Evolutionary conservation across 1,140 invertebrate species (phyloP), one percentile per base, ranked within the genome.

Genomic region (Polypedilum vanderplanki): DNA sequence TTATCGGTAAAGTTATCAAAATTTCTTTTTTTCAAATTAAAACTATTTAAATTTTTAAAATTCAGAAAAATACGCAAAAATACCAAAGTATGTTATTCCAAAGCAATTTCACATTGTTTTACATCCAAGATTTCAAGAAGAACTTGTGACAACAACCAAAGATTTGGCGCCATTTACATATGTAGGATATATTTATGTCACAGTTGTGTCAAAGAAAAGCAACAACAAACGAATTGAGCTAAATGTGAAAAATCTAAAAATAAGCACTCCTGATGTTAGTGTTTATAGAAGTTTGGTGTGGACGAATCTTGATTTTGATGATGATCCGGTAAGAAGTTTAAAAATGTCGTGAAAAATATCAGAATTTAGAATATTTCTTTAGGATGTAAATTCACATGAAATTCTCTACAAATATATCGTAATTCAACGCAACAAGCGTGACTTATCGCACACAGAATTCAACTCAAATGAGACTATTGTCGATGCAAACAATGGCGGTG

Each of bases 371-470:
- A 46, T 46, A 10, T 3, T 46, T 46, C 15, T 57, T n/a, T 15
- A 57, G 46, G 65, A 70, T 70, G 17, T 18, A 5, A 70, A 70
- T 20, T 70, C 65, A 20, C 65, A 22, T 22, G 65, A 70, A 70
- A 70, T 70, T 57, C n/a, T 57, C 4, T 57, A 57, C 17, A 70
- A 70, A 70, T 70, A 70, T 20, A 70, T 70, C 20, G 65, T 70
- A 2, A 18, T 70, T 18, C 65, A 70, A 22, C 65, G 65, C 20
- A 70, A 70, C 17, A 70, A 70, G 17, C 65, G 65, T 22, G 65
- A 70, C 18, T 22, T 70, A 20, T 7, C 46, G 46, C 10, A 12
- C 10, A 57, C n/a, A 9, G 46, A 57, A 57, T 57, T 18, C 9
- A 20, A 20, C 20, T 5, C 9, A 70, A 70, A 70, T 18, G 65